A percentile compares a stretch with the other conserved stretches of the same genome.
These are phyloP conservation scores for Clusia tigrina DNA, from an alignment of 2,888 invertebrate genomes.

Conservation along the genomic window DNA sequence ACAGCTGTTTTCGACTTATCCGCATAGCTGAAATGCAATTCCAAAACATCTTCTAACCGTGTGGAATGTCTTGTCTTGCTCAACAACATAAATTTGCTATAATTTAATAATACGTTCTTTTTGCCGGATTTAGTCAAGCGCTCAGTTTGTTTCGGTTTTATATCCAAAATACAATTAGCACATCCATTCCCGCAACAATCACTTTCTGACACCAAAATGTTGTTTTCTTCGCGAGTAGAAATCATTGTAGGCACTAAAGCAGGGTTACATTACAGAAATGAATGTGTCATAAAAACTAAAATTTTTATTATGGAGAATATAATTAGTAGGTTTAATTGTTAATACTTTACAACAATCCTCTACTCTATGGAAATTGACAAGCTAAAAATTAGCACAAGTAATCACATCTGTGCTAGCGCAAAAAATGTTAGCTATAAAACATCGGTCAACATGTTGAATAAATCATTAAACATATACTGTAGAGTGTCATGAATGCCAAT, in stretches of 20 bases:
- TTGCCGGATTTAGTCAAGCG: constrained; percentile 38
- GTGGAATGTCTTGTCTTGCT: constrained; percentile 30
- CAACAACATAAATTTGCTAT: constrained; percentile 40
- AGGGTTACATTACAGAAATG: background rate
- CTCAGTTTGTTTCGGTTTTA: constrained; percentile 40
- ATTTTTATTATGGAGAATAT: background rate
- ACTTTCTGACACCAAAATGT: too few species aligned
- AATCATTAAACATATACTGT: too few species aligned
- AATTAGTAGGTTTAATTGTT: constrained; percentile 5
- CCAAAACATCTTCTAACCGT: constrained; percentile 35
- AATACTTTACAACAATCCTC: background rate
- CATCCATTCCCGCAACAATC: constrained; percentile 64
- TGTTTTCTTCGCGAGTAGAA: constrained; percentile 23
- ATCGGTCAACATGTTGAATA: too few species aligned
- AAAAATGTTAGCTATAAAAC: too few species aligned
- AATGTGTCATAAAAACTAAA: background rate
- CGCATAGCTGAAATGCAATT: constrained; percentile 48
- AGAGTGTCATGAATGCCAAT: too few species aligned
- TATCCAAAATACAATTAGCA: constrained; percentile 58
- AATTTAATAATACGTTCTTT: constrained; percentile 44
- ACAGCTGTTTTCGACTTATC: constrained; percentile 28
- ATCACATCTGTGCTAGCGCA: too few species aligned
- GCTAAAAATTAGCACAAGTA: too few species aligned
- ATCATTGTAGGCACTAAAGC: constrained; percentile 1
- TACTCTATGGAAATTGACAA: constrained; percentile 6